These are phyloP conservation scores for Ennomos erosarius DNA, from an alignment of 2,888 invertebrate genomes.

Conservation along the genomic window DNA sequence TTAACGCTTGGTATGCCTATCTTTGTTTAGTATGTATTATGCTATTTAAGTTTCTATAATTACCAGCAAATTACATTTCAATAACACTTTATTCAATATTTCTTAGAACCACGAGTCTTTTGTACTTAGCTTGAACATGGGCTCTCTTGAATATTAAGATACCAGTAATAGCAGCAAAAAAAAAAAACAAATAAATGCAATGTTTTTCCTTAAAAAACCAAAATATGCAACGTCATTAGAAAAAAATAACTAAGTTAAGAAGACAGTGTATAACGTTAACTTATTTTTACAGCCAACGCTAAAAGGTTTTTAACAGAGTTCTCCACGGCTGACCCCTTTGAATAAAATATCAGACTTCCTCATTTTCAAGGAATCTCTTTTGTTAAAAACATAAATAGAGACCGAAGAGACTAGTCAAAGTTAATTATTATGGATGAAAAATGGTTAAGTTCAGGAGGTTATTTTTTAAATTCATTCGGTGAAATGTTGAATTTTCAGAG, in stretches of 20 bases:
- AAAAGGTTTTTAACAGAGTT: conserved; percentile 36
- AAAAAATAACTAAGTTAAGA: conserved; percentile 6
- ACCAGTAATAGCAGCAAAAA: not conserved
- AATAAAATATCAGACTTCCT: conserved; percentile 37
- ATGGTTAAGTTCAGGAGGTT: too few species aligned
- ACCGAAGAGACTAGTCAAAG: not conserved
- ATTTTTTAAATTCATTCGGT: not conserved
- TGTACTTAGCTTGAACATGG: too few species aligned
- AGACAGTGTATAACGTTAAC: conserved; percentile 32
- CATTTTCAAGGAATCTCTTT: conserved; percentile 23
- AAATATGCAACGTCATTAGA: not conserved
- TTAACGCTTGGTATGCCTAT: too few species aligned
- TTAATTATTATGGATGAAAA: too few species aligned
- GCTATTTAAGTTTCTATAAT: too few species aligned
- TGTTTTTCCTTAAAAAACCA: too few species aligned
- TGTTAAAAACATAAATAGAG: conserved; percentile 14
- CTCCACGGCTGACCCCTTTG: conserved; percentile 32
- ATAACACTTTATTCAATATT: too few species aligned
- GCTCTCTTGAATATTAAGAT: not conserved
- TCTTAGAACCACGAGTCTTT: too few species aligned
- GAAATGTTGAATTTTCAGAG: too few species aligned
- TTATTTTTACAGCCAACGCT: conserved; percentile 44
- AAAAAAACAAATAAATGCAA: too few species aligned
- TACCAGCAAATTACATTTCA: too few species aligned
- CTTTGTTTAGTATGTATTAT: too few species aligned